Evolutionary conservation across 2,888 invertebrate species (phyloP).

Genomic region (Tipula helvola): DNA sequence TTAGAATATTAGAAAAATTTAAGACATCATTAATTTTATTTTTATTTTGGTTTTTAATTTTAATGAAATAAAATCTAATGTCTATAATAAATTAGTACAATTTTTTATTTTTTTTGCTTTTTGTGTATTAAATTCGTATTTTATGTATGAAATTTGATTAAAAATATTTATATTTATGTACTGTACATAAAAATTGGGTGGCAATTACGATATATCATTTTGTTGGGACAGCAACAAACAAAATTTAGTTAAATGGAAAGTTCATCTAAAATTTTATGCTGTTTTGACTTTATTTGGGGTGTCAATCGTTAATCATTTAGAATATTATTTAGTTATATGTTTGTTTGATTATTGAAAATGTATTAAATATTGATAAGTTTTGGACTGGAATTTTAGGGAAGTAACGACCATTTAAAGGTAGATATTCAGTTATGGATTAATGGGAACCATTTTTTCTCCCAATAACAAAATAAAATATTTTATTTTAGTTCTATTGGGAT

Average conservation of each 20-base stretch:
- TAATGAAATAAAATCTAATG: neutral
- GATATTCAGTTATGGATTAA: no score
- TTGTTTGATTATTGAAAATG: neutral
- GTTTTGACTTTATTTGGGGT: neutral
- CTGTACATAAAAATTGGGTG: neutral
- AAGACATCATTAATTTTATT: neutral
- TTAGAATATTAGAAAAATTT: neutral
- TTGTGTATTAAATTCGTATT: neutral
- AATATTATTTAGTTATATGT: neutral
- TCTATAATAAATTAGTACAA: neutral
- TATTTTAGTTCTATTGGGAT: no score
- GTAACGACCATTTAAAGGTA: no score
- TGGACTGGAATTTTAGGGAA: neutral
- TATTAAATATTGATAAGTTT: neutral
- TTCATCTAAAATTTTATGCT: neutral
- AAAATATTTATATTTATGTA: neutral
- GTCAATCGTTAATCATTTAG: neutral
- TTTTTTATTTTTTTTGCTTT: neutral
- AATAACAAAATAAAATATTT: no score
- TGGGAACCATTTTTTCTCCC: no score
- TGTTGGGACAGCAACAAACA: neutral
- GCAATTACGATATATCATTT: neutral
- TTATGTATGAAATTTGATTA: neutral
- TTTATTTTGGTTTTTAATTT: neutral
- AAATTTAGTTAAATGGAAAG: neutral